phyloP scores from a whole-genome alignment of 2,888 invertebrate genomes.

The Panorpa germanica region DNA sequence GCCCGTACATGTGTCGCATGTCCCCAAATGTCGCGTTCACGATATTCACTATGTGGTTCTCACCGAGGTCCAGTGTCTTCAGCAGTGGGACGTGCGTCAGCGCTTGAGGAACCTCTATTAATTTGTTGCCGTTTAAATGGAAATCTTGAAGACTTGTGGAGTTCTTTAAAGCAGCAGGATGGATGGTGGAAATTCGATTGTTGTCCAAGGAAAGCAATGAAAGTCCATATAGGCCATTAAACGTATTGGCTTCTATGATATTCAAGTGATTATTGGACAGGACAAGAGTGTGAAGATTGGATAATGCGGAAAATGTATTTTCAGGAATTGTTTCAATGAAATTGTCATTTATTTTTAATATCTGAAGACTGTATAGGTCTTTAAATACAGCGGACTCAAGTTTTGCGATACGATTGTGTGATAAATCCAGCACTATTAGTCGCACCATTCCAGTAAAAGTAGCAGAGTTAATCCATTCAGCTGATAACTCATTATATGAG shows the following conservation, averaged over 20 bases:
- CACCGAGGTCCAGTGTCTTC: constrained; percentile 65
- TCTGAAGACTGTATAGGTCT: constrained; percentile 61
- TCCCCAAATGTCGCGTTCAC: constrained; percentile 64
- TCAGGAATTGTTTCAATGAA: constrained; percentile 56
- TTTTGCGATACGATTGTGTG: constrained; percentile 54
- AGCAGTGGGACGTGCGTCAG: constrained; percentile 55
- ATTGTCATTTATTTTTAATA: constrained; percentile 62
- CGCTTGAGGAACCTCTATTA: constrained; percentile 55
- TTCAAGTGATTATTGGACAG: constrained; percentile 64
- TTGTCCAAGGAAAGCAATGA: constrained; percentile 62
- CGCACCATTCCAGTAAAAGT: constrained; percentile 61
- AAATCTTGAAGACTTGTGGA: constrained; percentile 64
- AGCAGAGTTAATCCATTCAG: constrained; percentile 66
- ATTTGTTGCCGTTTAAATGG: constrained; percentile 64
- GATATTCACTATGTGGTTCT: constrained; percentile 64
- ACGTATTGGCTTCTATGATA: constrained; percentile 53
- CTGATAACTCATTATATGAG: constrained; percentile 59
- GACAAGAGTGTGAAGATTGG: constrained; percentile 62
- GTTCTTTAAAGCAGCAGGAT: constrained; percentile 56
- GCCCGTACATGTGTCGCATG: constrained; percentile 60
- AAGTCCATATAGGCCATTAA: constrained; percentile 56
- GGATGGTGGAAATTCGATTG: constrained; percentile 56
- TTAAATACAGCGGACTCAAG: constrained; percentile 58
- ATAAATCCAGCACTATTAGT: constrained; percentile 57
- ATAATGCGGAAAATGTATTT: constrained; percentile 56